phyloP scores from a whole-genome alignment of 2,113 vertebrate genomes.

The Periophthalmodon schlosseri region DNA sequence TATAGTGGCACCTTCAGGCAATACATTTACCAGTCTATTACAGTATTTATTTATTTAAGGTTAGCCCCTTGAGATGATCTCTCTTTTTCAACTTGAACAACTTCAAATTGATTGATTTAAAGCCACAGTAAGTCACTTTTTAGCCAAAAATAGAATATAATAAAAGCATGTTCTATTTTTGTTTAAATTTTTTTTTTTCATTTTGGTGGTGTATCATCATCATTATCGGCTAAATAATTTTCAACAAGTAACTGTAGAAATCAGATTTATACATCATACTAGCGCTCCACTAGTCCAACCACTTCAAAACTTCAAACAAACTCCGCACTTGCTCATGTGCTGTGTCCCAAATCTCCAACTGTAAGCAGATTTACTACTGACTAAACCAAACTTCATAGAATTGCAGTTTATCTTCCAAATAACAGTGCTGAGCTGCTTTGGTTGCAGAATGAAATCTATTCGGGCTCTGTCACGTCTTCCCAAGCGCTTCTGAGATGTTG shows the following conservation, averaged over 20 bases:
- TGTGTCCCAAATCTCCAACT: background rate
- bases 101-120: too few species aligned
- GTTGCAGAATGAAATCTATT: slow-evolving; percentile 10
- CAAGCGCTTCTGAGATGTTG: background rate
- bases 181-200: too few species aligned
- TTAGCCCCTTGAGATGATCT: too few species aligned
- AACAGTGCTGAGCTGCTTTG: slow-evolving; percentile 5
- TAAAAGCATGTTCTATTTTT: too few species aligned
- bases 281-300: background rate
- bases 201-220: too few species aligned
- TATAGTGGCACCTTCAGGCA: too few species aligned
- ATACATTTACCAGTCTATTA: too few species aligned
- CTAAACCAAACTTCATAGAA: background rate
- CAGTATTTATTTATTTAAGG: too few species aligned
- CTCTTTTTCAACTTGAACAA: too few species aligned
- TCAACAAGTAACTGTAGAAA: background rate
- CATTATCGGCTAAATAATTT: background rate
- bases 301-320: slow-evolving; percentile 3
- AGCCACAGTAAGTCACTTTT: too few species aligned
- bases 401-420: slow-evolving; percentile 7
- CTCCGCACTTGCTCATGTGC: background rate
- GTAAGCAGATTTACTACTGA: slow-evolving; percentile 8
- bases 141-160: too few species aligned
- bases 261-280: background rate
- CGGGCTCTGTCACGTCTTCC: background rate